phyloP scores from a whole-genome alignment of 2,888 invertebrate species.

The Camptogramma bilineatum region DNA sequence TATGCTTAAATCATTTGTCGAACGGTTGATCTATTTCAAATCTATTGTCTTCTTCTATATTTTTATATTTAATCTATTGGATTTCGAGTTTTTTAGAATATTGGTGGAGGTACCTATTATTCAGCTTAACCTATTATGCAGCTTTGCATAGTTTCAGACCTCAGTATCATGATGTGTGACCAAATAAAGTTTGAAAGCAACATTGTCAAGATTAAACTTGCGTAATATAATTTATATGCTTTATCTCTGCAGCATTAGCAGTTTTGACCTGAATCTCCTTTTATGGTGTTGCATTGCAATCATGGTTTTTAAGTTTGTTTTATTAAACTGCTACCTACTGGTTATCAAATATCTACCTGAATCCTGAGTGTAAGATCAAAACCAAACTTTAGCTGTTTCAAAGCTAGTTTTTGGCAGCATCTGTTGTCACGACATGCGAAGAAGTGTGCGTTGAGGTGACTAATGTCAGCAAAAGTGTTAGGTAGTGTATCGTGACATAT shows the following conservation, averaged over 20 bases:
- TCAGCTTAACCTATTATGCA: neutral
- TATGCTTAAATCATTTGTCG: no score
- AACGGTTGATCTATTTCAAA: neutral
- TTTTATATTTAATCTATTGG: neutral
- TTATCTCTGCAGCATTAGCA: constrained; percentile 34
- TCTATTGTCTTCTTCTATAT: neutral
- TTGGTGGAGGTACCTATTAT: no score
- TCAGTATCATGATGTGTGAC: constrained; percentile 1
- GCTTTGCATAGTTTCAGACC: neutral
- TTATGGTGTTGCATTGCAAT: constrained; percentile 32
- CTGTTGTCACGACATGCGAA: no score
- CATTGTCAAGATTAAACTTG: constrained; percentile 33
- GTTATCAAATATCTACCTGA: neutral
- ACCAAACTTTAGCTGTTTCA: neutral
- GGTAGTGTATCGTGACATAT: no score
- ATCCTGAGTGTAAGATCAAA: neutral
- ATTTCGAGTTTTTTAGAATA: no score
- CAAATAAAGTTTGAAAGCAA: constrained; percentile 23
- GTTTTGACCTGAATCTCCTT: constrained; percentile 38
- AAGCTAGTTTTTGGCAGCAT: no score
- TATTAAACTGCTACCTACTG: neutral
- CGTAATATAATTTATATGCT: constrained; percentile 39
- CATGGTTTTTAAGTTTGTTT: constrained; percentile 21
- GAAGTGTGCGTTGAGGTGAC: no score
- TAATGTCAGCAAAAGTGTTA: no score